These are phyloP conservation scores for Phylloscopus whistleri DNA, from an alignment of 2,113 vertebrate species.

Conservation along the genomic window DNA sequence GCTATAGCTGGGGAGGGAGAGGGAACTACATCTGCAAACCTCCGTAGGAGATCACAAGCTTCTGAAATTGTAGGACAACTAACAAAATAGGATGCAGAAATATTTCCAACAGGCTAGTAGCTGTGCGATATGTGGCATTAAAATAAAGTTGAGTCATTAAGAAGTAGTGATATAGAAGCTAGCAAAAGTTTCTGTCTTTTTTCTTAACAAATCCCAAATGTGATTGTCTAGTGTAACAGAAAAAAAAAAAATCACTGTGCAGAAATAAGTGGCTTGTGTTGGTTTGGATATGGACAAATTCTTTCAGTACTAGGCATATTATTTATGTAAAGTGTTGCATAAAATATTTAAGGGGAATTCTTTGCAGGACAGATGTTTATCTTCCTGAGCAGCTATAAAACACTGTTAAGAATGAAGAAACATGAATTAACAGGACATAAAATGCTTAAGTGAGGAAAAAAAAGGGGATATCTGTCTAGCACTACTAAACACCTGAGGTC, in stretches of 20 bases:
- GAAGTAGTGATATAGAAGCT: background rate
- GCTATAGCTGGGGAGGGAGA: constrained; percentile 13
- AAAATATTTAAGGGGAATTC: background rate
- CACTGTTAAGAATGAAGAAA: constrained; percentile 4
- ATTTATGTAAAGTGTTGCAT: background rate
- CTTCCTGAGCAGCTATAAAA: background rate
- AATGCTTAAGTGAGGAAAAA: background rate
- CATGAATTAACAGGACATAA: constrained; percentile 9
- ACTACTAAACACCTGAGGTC: background rate
- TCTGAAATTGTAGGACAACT: constrained; percentile 2
- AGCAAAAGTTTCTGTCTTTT: constrained; percentile 28
- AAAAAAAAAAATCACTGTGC: background rate
- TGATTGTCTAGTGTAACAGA: background rate
- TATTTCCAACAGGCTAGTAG: constrained; percentile 24
- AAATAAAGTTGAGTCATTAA: constrained; percentile 48
- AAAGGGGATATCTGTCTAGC: background rate
- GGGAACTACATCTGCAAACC: background rate
- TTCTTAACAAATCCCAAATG: background rate
- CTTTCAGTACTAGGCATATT: background rate
- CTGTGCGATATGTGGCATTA: background rate
- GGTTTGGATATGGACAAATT: background rate
- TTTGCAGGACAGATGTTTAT: background rate
- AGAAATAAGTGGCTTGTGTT: background rate
- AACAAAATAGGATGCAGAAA: background rate
- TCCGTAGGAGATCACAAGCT: background rate